Percentiles rank a stretch among this genome's conserved stretches.
Evolutionary conservation across 2,113 vertebrate species (phyloP).

Genomic region (Oryzias melastigma): DNA sequence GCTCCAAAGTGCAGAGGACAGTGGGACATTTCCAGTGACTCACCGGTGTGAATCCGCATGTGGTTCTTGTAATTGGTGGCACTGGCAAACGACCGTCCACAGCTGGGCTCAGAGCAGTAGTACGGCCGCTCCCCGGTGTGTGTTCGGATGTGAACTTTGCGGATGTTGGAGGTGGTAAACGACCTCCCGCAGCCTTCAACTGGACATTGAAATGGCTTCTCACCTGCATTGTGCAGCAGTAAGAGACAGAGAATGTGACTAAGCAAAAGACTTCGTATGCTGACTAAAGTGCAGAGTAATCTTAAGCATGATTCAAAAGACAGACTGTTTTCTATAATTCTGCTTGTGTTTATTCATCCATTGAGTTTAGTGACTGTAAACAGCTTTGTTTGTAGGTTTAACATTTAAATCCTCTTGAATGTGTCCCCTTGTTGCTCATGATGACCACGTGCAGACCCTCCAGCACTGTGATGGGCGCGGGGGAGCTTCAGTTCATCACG

Average conservation of each 20-base stretch:
- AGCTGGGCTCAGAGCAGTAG: slow-evolving; percentile 96
- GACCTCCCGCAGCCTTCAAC: slow-evolving; percentile 96
- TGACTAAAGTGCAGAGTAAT: too few relatives aligned
- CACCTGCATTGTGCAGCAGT: slow-evolving; percentile 77
- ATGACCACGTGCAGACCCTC: slow-evolving; percentile 4
- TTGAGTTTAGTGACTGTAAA: not conserved
- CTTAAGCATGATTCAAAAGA: not conserved
- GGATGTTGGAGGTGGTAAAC: slow-evolving; percentile 98
- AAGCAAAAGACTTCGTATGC: not conserved
- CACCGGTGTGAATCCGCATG: slow-evolving; percentile 98
- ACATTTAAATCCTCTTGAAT: not conserved
- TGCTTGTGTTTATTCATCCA: not conserved
- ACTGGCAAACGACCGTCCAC: slow-evolving; percentile 95
- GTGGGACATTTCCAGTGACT: not conserved
- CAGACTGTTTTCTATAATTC: not conserved
- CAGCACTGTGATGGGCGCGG: not conserved
- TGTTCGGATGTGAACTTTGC: slow-evolving; percentile 97
- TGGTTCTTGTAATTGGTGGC: slow-evolving; percentile 99
- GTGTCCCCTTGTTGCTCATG: not conserved
- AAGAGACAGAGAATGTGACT: too few relatives aligned
- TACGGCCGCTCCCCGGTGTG: slow-evolving; percentile 98
- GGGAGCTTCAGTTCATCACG: not conserved
- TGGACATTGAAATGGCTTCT: slow-evolving; percentile 97
- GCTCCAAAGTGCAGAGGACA: too few relatives aligned
- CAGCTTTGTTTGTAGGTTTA: slow-evolving; percentile 4